Conservation (phyloP, 2,113 vertebrate genomes). For the Tragelaphus imberbis region DNA sequence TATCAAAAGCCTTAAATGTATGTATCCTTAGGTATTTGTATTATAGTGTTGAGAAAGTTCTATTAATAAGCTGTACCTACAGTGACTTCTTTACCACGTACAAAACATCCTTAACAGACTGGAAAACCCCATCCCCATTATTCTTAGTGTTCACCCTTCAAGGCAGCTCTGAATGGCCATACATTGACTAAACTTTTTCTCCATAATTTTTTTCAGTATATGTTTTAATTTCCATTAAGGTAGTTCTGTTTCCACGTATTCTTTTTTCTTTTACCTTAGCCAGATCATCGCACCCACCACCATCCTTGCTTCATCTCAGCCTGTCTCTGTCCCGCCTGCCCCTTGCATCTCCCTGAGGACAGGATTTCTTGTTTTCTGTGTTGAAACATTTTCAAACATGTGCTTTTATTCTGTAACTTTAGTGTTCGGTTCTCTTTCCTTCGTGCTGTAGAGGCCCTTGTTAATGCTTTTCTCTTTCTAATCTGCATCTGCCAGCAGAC, state of each 20-base stretch:
- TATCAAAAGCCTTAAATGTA: background rate
- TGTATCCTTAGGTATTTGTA: background rate
- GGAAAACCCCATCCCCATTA: background rate
- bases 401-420: background rate
- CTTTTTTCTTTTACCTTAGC: background rate
- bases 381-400: background rate
- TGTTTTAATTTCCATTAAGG: background rate
- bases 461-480: background rate
- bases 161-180: background rate
- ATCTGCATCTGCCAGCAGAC: background rate
- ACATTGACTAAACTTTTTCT: background rate
- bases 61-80: background rate
- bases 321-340: rapidly evolving
- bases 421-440: background rate
- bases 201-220: background rate
- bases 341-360: background rate
- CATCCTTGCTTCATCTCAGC: background rate
- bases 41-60: background rate
- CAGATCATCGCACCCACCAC: rapidly evolving
- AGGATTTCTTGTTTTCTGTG: background rate
- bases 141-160: background rate
- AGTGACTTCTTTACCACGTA: background rate
- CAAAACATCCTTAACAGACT: background rate
- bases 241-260: background rate
- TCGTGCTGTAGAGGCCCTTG: no score